Evolutionary conservation across 2,888 invertebrate species (phyloP).

Genomic region (Litoditis marina): DNA sequence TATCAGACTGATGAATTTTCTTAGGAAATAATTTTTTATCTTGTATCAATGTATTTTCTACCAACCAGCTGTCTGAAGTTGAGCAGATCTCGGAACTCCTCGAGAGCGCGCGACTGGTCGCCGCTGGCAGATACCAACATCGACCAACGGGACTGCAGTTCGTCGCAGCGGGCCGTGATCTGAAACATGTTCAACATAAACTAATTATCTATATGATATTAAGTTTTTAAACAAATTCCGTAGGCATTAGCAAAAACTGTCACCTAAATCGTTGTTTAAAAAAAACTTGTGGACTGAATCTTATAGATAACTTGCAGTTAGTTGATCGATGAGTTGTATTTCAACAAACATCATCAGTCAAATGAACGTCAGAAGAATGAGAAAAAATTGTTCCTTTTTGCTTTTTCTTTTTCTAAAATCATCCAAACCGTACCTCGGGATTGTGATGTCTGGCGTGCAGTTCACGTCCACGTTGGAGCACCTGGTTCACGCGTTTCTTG

Average conservation of each 20-base stretch:
- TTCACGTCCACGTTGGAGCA: slow-evolving; percentile 66
- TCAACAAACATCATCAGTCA: too few species aligned
- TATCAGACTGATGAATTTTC: too few species aligned
- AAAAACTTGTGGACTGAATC: not conserved
- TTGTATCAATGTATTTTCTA: too few species aligned
- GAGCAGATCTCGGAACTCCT: slow-evolving; percentile 93
- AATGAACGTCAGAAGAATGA: too few species aligned
- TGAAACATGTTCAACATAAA: not conserved
- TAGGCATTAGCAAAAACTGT: too few species aligned
- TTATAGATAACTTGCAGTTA: not conserved
- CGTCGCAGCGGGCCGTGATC: slow-evolving; percentile 35
- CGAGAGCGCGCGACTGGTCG: slow-evolving; percentile 76
- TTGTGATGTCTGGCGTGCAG: slow-evolving; percentile 25
- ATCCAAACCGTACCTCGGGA: slow-evolving; percentile 7
- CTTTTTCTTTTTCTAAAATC: not conserved
- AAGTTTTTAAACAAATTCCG: not conserved
- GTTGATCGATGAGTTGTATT: too few species aligned
- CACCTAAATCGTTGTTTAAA: too few species aligned
- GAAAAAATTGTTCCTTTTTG: too few species aligned
- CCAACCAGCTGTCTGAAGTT: slow-evolving; percentile 83
- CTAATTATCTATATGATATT: not conserved
- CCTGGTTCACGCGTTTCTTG: slow-evolving; percentile 78
- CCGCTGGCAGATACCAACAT: slow-evolving; percentile 74
- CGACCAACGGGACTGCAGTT: slow-evolving; percentile 75
- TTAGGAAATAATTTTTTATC: too few species aligned